Conservation (phyloP, 2,888 invertebrate genomes). For the Phorcus lineatus region DNA sequence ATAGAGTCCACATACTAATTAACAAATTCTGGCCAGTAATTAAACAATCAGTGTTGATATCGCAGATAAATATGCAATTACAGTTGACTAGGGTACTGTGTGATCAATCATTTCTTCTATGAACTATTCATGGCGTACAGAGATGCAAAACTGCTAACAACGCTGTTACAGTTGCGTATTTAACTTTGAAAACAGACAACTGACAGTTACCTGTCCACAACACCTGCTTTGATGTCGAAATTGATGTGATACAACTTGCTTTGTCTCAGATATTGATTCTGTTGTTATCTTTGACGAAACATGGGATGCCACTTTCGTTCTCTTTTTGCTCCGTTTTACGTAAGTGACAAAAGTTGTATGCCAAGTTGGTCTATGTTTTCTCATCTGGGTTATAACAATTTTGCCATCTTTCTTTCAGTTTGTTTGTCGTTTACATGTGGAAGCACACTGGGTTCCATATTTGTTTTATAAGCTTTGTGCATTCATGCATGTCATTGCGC, state of each 20-base stretch:
- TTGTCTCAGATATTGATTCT: conserved; percentile 4
- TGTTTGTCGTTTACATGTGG: too few relatives aligned
- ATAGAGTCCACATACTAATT: too few relatives aligned
- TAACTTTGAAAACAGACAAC: neutral
- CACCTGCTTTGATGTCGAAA: neutral
- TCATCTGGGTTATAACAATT: neutral
- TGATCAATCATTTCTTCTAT: neutral
- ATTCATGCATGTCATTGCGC: too few relatives aligned
- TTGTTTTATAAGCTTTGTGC: too few relatives aligned
- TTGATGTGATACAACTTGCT: neutral
- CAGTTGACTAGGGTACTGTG: neutral
- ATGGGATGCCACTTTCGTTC: neutral
- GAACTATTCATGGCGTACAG: neutral
- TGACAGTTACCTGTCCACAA: neutral
- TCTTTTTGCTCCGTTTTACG: neutral
- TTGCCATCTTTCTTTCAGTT: too few relatives aligned
- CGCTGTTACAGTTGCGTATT: neutral
- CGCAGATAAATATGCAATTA: neutral
- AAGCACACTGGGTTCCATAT: too few relatives aligned
- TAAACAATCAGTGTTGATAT: neutral
- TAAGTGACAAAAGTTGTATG: conserved; percentile 3
- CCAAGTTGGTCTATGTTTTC: neutral
- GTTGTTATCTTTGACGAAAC: neutral
- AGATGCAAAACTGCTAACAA: too few relatives aligned
- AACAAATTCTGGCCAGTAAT: too few relatives aligned